Conservation (phyloP, 2,888 invertebrate genomes). For the Metellina segmentata region DNA sequence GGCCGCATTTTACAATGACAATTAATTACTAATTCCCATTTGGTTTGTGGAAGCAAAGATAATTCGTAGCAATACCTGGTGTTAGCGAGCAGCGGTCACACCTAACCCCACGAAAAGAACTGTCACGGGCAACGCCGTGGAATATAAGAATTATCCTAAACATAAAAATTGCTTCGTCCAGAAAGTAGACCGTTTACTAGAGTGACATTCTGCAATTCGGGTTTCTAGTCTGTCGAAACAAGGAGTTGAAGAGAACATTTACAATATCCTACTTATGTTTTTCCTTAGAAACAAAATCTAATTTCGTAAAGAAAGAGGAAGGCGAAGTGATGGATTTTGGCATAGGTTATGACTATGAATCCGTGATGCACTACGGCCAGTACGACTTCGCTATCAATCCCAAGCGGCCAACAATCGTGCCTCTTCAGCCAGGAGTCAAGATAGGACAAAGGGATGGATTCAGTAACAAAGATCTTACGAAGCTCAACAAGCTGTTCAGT, state of each 20-base stretch:
- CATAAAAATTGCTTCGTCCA: neutral
- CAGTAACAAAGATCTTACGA: slow-evolving; percentile 50
- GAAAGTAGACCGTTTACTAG: neutral
- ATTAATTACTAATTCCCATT: no score
- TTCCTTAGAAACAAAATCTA: neutral
- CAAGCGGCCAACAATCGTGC: slow-evolving; percentile 82
- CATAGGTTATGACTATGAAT: slow-evolving; percentile 47
- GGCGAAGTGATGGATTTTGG: slow-evolving; percentile 3
- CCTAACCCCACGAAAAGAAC: no score
- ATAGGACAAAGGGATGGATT: slow-evolving; percentile 83
- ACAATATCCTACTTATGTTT: neutral
- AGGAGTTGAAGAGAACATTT: neutral
- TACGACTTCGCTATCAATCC: slow-evolving; percentile 83
- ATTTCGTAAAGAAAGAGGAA: slow-evolving; percentile 27
- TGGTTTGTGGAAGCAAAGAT: no score
- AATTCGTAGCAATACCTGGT: no score
- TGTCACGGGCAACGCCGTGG: no score
- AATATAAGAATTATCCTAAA: no score
- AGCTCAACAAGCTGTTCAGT: slow-evolving; percentile 68
- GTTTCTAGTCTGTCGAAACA: neutral
- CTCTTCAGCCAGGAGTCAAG: slow-evolving; percentile 81
- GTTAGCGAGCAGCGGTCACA: no score
- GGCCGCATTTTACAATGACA: no score
- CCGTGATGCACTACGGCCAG: slow-evolving; percentile 88
- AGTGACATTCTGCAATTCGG: neutral